Evolutionary conservation across 2,797 vertebrate species (phyloP).

Genomic region (Rhinella marina): DNA sequence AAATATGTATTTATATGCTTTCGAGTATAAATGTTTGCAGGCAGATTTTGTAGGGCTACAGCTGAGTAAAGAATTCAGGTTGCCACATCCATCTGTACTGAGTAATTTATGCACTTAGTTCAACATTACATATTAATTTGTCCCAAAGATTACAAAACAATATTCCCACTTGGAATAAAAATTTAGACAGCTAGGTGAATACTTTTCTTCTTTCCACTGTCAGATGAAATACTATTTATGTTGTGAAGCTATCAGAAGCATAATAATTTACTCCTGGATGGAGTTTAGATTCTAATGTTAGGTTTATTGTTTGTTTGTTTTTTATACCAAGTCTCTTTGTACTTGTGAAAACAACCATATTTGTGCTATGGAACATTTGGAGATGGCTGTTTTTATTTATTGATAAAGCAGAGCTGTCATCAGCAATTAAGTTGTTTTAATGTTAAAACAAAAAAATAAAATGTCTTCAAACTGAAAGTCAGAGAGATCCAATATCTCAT

Average conservation of each 20-base stretch:
- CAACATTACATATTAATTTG: conserved; percentile 56
- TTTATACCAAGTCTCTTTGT: conserved; percentile 23
- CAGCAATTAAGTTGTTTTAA: conserved; percentile 63
- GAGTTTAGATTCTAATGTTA: conserved; percentile 5
- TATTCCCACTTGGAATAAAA: conserved; percentile 56
- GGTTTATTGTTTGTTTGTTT: not conserved
- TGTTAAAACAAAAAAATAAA: conserved; percentile 27
- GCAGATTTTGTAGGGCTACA: conserved; percentile 1
- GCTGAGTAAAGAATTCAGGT: not conserved
- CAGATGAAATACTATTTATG: conserved; percentile 49
- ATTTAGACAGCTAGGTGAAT: conserved; percentile 50
- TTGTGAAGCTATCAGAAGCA: conserved; percentile 41
- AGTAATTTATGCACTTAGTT: conserved; percentile 52
- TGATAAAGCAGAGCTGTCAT: conserved; percentile 57
- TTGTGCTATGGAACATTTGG: conserved; percentile 42
- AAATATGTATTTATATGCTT: too few species aligned
- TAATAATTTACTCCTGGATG: conserved; percentile 40
- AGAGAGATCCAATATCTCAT: conserved; percentile 59
- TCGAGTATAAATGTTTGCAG: too few species aligned
- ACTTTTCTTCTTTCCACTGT: conserved; percentile 37
- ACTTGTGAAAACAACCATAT: conserved; percentile 51
- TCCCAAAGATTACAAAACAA: conserved; percentile 57
- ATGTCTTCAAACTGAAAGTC: conserved; percentile 19
- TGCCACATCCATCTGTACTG: not conserved
- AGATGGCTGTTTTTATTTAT: conserved; percentile 54